phyloP scores from a whole-genome alignment of 2,797 vertebrate genomes.

The Malurus splendens region DNA sequence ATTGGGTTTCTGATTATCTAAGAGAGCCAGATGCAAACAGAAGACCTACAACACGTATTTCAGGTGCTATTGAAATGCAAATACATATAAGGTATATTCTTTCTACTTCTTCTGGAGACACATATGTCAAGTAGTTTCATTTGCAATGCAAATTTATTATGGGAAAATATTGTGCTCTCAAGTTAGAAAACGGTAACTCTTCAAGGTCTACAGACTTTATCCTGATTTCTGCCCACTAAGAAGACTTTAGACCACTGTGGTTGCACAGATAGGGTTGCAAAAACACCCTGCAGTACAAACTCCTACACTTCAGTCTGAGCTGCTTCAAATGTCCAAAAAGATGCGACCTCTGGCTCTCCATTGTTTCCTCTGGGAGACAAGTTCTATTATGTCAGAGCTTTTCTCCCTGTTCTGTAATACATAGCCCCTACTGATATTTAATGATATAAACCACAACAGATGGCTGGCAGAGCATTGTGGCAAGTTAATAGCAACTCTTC shows the following conservation, averaged over 20 bases:
- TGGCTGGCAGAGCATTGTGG: conserved; percentile 24
- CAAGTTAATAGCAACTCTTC: conserved; percentile 18
- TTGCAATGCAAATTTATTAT: conserved; percentile 21
- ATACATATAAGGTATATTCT: conserved; percentile 21
- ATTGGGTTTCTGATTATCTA: background rate
- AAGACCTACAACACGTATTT: background rate
- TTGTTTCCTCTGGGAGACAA: background rate
- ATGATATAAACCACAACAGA: conserved; percentile 44
- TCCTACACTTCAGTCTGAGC: background rate
- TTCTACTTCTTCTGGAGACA: background rate
- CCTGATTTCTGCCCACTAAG: background rate
- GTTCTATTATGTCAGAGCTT: background rate
- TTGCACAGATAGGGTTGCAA: background rate
- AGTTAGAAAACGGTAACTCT: background rate
- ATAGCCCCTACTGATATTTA: conserved; percentile 2
- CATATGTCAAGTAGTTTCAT: conserved; percentile 7
- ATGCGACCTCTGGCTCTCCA: background rate
- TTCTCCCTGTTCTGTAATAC: background rate
- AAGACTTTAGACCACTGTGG: background rate
- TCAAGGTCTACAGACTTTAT: background rate
- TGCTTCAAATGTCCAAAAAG: background rate
- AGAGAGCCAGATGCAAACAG: conserved; percentile 21
- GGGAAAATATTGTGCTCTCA: background rate
- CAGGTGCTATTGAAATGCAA: conserved; percentile 54
- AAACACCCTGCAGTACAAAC: background rate